Conservation (phyloP, 2,113 vertebrate species). For the Colaptes auratus region DNA sequence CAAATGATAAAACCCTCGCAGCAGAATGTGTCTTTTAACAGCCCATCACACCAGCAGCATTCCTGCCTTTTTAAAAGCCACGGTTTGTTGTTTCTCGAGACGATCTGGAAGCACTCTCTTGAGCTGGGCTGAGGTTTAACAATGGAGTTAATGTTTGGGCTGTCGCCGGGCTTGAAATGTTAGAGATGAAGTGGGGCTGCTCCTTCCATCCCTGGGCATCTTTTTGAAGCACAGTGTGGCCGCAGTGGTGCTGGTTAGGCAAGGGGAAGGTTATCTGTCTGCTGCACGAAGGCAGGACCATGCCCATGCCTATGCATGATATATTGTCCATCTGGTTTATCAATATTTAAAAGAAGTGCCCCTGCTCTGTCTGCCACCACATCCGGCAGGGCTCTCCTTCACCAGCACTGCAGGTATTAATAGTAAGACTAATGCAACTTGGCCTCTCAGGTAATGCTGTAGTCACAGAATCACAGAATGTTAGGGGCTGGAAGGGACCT, state of each 20-base stretch:
- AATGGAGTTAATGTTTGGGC: not conserved
- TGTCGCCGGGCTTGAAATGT: not conserved
- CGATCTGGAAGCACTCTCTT: not conserved
- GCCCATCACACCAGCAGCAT: not conserved
- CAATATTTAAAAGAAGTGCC: not conserved
- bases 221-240: not conserved
- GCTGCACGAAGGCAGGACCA: not conserved
- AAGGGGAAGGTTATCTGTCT: not conserved
- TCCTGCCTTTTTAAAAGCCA: not conserved
- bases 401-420: not conserved
- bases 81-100: not conserved
- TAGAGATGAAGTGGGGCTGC: not conserved
- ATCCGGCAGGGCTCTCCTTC: not conserved
- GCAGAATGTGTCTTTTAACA: not conserved
- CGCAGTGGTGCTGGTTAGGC: not conserved
- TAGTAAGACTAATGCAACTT: not conserved
- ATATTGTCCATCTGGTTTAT: not conserved
- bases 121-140: not conserved
- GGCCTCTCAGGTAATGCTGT: not conserved
- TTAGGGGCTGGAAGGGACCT: too few relatives aligned
- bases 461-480: not conserved
- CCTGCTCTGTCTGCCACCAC: not conserved
- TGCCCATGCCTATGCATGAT: not conserved
- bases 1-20: not conserved
- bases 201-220: not conserved